Evolutionary conservation across 2,113 vertebrate species (phyloP).

Genomic region (Callospermophilus lateralis): DNA sequence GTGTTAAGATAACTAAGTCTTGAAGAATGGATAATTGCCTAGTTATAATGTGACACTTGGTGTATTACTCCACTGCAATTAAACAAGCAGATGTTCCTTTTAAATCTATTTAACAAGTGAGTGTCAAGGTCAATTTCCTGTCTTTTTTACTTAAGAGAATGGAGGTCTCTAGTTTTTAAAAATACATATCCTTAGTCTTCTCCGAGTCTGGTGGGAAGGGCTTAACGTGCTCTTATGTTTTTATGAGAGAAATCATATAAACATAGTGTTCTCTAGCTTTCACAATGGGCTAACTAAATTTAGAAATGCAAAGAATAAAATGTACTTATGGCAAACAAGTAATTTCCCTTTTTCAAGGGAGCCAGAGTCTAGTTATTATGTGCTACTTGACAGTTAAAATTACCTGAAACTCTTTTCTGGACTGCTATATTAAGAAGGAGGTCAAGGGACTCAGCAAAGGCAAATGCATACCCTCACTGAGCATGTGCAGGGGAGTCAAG

Average conservation of each 20-base stretch:
- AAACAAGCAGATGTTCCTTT: slow-evolving; percentile 89
- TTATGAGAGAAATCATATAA: slow-evolving; percentile 21
- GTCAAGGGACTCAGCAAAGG: not conserved
- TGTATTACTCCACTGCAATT: slow-evolving; percentile 87
- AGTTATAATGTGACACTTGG: slow-evolving; percentile 85
- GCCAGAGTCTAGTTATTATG: not conserved
- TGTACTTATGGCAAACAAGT: slow-evolving; percentile 21
- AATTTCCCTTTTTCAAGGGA: slow-evolving; percentile 37
- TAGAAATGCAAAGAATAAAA: slow-evolving; percentile 54
- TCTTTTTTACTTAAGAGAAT: slow-evolving; percentile 61
- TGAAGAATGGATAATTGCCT: slow-evolving; percentile 88
- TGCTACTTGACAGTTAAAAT: slow-evolving; percentile 19
- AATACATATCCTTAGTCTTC: not conserved
- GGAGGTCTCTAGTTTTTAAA: not conserved
- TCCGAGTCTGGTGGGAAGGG: not conserved
- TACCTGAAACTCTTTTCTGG: slow-evolving; percentile 19
- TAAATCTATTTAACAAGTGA: slow-evolving; percentile 69
- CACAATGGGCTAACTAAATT: slow-evolving; percentile 23
- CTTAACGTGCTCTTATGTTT: not conserved
- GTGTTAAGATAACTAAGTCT: slow-evolving; percentile 86
- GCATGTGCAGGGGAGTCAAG: fast-evolving
- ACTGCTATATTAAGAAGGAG: not conserved
- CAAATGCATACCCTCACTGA: not conserved
- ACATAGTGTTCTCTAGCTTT: slow-evolving; percentile 13
- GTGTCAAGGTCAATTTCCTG: slow-evolving; percentile 66